Percentiles rank a stretch among this genome's conserved stretches.
These are phyloP conservation scores for Petrocephalus schoutedeni DNA, from an alignment of 2,797 vertebrate genomes.

Conservation along the genomic window DNA sequence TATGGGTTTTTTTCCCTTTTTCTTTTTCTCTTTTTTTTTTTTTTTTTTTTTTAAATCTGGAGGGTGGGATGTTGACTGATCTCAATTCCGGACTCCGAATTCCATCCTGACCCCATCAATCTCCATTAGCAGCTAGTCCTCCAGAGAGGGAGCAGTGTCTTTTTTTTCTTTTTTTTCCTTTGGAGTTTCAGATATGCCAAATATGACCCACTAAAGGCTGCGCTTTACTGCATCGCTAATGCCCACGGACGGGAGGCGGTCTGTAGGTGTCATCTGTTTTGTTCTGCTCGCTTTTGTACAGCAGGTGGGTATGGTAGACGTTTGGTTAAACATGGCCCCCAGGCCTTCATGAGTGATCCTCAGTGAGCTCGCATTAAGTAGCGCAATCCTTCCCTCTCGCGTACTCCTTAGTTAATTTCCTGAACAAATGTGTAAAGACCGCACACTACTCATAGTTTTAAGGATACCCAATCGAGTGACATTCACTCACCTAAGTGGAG, in stretches of 20 bases:
- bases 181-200: slow-evolving; percentile 9
- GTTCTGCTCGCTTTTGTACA: slow-evolving; percentile 26
- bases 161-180: neutral
- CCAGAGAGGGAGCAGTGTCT: slow-evolving; percentile 41
- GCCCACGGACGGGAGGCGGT: neutral
- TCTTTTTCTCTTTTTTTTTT: neutral
- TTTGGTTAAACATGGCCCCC: slow-evolving; percentile 10
- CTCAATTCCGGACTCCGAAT: slow-evolving; percentile 34
- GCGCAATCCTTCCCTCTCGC: slow-evolving; percentile 27
- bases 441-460: slow-evolving; percentile 56
- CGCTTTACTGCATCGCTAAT: slow-evolving; percentile 25
- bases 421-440: slow-evolving; percentile 53
- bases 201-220: slow-evolving; percentile 33
- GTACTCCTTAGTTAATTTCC: slow-evolving; percentile 49
- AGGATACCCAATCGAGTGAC: slow-evolving; percentile 72
- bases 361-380: slow-evolving; percentile 2
- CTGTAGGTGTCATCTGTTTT: neutral
- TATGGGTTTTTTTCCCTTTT: slow-evolving; percentile 16
- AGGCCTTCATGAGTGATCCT: slow-evolving; percentile 24
- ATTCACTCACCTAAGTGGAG: slow-evolving; percentile 59
- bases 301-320: neutral
- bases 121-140: slow-evolving; percentile 36
- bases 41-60: neutral
- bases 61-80: slow-evolving; percentile 39
- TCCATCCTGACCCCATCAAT: slow-evolving; percentile 35